Evolutionary conservation across 2,797 vertebrate species (phyloP).

Genomic region (Meriones psammophilus): DNA sequence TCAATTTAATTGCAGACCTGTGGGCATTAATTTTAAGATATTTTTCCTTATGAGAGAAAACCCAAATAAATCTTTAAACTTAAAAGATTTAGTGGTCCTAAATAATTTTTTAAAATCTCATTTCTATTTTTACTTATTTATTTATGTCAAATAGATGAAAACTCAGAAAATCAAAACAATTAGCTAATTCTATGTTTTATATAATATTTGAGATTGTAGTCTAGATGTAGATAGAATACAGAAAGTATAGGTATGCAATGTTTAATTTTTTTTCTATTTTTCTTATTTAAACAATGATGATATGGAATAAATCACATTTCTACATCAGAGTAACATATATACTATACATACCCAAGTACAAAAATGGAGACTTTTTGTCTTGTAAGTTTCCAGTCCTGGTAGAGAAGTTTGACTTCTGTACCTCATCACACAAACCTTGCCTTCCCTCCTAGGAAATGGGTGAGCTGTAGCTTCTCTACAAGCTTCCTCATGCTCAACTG

Average conservation of each 20-base stretch:
- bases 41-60: conserved; percentile 1
- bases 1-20: neutral
- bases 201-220: conserved; percentile 16
- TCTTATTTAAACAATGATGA: conserved; percentile 23
- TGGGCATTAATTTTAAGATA: neutral
- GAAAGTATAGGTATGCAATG: neutral
- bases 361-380: neutral
- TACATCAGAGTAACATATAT: neutral
- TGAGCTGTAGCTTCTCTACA: neutral
- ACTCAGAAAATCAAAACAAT: conserved; percentile 4
- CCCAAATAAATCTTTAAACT: neutral
- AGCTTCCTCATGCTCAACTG: neutral
- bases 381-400: conserved; percentile 7
- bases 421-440: neutral
- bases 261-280: conserved; percentile 46
- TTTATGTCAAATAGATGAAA: conserved; percentile 29
- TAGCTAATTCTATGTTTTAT: neutral
- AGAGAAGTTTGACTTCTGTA: neutral
- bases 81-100: neutral
- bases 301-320: conserved; percentile 37
- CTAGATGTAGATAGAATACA: conserved; percentile 24
- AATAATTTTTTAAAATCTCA: neutral
- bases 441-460: neutral
- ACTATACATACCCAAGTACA: neutral
- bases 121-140: neutral